Conservation (phyloP, 2,797 vertebrate genomes). For the Strix occidentalis region DNA sequence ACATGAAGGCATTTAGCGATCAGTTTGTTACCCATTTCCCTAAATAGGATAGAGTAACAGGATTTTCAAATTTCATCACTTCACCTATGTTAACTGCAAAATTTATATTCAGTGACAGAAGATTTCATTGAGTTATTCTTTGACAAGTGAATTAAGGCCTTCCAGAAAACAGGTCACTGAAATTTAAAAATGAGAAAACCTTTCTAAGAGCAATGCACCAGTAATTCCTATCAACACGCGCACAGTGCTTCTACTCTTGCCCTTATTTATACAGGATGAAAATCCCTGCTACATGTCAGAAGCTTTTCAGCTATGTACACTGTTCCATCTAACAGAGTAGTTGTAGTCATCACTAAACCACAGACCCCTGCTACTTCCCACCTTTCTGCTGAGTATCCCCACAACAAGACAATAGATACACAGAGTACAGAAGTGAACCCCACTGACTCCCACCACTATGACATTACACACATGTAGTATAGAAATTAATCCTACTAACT, state of each 20-base stretch:
- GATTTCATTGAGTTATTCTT: neutral
- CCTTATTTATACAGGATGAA: neutral
- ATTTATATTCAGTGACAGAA: neutral
- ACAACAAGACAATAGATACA: neutral
- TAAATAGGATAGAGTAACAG: neutral
- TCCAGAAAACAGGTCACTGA: neutral
- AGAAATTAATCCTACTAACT: neutral
- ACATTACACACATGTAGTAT: neutral
- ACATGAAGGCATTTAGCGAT: neutral
- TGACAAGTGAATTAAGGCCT: neutral
- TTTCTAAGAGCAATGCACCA: neutral
- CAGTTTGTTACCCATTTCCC: neutral
- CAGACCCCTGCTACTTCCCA: neutral
- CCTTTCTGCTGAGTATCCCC: neutral
- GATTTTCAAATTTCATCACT: neutral
- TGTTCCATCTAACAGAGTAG: rapidly evolving
- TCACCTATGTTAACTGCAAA: neutral
- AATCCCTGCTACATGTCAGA: rapidly evolving
- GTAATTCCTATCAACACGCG: neutral
- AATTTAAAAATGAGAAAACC: neutral
- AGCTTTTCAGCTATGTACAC: neutral
- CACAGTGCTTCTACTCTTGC: neutral
- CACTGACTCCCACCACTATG: neutral
- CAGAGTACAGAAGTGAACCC: neutral
- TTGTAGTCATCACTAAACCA: neutral